These are phyloP conservation scores for Microcebus jonahi DNA, from an alignment of 2,113 vertebrate species.

Conservation along the genomic window DNA sequence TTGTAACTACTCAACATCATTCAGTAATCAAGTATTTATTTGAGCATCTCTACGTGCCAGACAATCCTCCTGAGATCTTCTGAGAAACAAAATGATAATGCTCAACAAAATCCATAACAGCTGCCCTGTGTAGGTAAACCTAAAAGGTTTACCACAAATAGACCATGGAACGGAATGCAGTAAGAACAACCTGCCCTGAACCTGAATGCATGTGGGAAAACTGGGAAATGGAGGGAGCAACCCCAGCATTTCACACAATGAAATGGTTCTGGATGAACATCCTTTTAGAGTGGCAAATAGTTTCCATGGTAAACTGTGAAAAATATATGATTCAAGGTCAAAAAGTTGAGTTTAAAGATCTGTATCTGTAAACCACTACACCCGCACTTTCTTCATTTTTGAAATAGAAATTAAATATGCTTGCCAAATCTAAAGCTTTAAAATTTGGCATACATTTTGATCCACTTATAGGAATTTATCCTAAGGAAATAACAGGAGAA, in stretches of 20 bases:
- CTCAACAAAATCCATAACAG: neutral
- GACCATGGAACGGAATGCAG: neutral
- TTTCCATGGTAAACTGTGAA: neutral
- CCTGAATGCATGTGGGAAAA: neutral
- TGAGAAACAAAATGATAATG: neutral
- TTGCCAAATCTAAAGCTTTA: conserved; percentile 18
- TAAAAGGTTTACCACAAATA: neutral
- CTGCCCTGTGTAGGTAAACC: neutral
- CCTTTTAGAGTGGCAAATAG: neutral
- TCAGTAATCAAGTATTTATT: neutral
- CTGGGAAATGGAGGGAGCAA: neutral
- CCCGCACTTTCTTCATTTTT: neutral
- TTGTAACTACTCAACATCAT: neutral
- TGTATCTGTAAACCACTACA: neutral
- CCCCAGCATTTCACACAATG: neutral
- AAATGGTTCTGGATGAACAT: neutral
- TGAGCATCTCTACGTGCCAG: neutral
- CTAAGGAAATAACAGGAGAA: neutral
- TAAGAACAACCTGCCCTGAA: neutral
- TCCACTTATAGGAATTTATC: neutral
- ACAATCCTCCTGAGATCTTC: neutral
- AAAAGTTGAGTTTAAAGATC: neutral
- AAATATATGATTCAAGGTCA: neutral
- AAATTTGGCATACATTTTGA: neutral
- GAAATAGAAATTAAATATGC: neutral